phyloP scores from a whole-genome alignment of 2,113 vertebrate species.

The Setophaga petechia region DNA sequence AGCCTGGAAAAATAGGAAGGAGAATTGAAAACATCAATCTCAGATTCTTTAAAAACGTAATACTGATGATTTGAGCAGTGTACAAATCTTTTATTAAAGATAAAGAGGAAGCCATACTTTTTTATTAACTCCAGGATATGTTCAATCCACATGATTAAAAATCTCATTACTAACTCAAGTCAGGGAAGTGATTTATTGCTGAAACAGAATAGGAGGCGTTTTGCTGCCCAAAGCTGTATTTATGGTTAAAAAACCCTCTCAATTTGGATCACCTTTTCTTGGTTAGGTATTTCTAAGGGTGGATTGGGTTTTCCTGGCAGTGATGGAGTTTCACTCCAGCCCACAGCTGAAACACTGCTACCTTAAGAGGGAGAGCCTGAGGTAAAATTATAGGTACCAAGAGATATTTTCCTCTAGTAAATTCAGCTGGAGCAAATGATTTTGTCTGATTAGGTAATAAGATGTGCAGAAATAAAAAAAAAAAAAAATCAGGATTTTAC shows the following conservation, averaged over 20 bases:
- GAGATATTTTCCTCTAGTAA: slow-evolving; percentile 1
- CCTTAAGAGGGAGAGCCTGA: slow-evolving; percentile 53
- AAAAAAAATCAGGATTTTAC: not conserved
- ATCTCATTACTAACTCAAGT: slow-evolving; percentile 73
- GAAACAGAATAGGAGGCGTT: slow-evolving; percentile 60
- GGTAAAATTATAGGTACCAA: not conserved
- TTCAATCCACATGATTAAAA: slow-evolving; percentile 79
- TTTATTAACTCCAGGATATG: slow-evolving; percentile 77
- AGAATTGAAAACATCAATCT: slow-evolving; percentile 79
- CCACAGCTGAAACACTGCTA: slow-evolving; percentile 32
- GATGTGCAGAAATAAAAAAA: not conserved
- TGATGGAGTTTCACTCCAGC: not conserved
- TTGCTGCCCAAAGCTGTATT: slow-evolving; percentile 63
- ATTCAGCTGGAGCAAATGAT: not conserved
- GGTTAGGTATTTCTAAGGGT: slow-evolving; percentile 65
- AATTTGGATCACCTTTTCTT: slow-evolving; percentile 43
- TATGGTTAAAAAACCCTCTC: slow-evolving; percentile 33
- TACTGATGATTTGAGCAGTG: slow-evolving; percentile 71
- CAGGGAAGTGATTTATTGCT: slow-evolving; percentile 71
- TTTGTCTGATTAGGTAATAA: not conserved
- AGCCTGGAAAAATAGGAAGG: slow-evolving; percentile 67
- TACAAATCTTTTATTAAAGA: slow-evolving; percentile 83
- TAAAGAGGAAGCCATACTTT: slow-evolving; percentile 75
- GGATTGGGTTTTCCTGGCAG: slow-evolving; percentile 32
- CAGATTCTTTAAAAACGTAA: slow-evolving; percentile 72